These are phyloP conservation scores for Turritopsis rubra DNA, from an alignment of 30 jellyfish, hydroid and myxozoan genomes.

Conservation along the genomic window DNA sequence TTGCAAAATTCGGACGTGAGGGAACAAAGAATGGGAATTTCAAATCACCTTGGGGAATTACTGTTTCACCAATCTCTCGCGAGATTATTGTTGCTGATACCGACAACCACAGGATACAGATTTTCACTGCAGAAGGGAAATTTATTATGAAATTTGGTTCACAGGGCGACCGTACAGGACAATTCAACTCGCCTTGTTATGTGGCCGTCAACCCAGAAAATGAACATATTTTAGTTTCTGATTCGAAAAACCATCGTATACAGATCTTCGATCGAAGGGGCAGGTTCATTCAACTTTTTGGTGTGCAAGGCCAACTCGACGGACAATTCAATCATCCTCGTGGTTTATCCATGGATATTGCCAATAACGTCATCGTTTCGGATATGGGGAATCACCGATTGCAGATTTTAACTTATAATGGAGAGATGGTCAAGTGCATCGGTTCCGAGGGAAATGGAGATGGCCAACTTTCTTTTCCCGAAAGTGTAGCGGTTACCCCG, in stretches of 20 bases:
- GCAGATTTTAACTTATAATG: constrained; percentile 72
- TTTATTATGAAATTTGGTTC: constrained; percentile 92
- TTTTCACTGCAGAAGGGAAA: constrained; percentile 84
- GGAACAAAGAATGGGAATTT: constrained; percentile 87
- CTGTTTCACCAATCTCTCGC: constrained; percentile 71
- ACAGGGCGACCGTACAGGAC: constrained; percentile 98
- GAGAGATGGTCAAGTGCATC: constrained; percentile 68
- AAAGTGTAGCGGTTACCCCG: constrained; percentile 92
- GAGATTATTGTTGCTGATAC: constrained; percentile 96
- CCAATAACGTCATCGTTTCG: constrained; percentile 84
- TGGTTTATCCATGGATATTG: constrained; percentile 96
- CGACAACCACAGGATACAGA: constrained; percentile 81
- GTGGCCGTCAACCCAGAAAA: constrained; percentile 86
- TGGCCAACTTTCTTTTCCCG: constrained; percentile 94
- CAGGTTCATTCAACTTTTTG: constrained; percentile 81
- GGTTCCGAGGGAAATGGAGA: constrained; percentile 98
- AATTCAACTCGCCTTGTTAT: constrained; percentile 92
- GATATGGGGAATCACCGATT: constrained; percentile 93
- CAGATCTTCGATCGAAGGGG: constrained; percentile 94
- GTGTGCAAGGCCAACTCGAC: constrained; percentile 82
- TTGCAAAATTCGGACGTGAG: constrained; percentile 86
- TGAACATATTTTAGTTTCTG: constrained; percentile 81
- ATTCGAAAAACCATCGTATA: constrained; percentile 88
- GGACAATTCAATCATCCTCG: constrained; percentile 95
- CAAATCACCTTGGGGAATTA: constrained; percentile 96